These are phyloP conservation scores for Acrocyrtus sp. DNA, from an alignment of 2,888 invertebrate genomes.

Conservation along the genomic window DNA sequence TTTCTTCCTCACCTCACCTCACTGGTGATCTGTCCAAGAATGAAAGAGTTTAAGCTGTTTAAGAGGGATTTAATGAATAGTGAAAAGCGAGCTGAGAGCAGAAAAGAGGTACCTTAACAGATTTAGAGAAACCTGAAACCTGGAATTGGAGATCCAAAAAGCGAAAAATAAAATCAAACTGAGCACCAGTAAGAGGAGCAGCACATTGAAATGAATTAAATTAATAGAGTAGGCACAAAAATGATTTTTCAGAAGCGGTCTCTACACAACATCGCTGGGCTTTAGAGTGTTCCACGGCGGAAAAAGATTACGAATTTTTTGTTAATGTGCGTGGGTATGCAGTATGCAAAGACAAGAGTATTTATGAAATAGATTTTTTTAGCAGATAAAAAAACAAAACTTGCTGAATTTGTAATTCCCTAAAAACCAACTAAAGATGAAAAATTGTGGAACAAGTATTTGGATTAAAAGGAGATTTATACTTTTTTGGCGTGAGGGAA, in stretches of 20 bases:
- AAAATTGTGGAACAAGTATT: conserved; percentile 38
- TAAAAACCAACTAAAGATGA: too few species aligned
- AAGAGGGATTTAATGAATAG: neutral
- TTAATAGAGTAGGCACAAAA: conserved; percentile 34
- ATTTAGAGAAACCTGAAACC: conserved; percentile 51
- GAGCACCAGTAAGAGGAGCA: conserved; percentile 8
- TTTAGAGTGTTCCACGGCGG: too few species aligned
- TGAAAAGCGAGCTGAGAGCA: neutral
- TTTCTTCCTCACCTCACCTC: conserved; percentile 4
- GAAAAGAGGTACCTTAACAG: conserved; percentile 20
- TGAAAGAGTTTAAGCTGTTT: conserved; percentile 8
- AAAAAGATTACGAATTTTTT: too few species aligned
- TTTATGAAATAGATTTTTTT: too few species aligned
- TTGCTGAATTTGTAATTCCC: too few species aligned
- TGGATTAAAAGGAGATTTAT: too few species aligned
- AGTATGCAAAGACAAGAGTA: too few species aligned
- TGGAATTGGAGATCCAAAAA: conserved; percentile 34
- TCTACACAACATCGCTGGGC: too few species aligned
- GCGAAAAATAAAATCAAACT: neutral
- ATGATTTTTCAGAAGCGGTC: too few species aligned
- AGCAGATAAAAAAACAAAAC: too few species aligned
- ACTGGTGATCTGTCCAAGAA: conserved; percentile 26
- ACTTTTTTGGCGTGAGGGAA: too few species aligned
- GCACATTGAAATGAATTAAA: conserved; percentile 39
- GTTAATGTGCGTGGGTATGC: too few species aligned